These are phyloP conservation scores for Hoplodrina blanda DNA, from an alignment of 2,888 invertebrate species.

Conservation along the genomic window DNA sequence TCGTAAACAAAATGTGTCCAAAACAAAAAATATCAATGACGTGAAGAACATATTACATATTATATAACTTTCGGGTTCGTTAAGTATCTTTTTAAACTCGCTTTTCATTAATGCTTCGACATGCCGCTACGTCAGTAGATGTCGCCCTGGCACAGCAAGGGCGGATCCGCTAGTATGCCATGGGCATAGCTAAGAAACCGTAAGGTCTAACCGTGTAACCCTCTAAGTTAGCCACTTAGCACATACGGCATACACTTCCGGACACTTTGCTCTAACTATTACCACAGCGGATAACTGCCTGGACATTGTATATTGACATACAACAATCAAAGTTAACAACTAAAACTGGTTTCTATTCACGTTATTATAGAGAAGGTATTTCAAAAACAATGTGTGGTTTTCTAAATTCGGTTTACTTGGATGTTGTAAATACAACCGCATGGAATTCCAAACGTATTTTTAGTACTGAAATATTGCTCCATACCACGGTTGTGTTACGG, in stretches of 20 bases:
- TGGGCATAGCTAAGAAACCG: constrained; percentile 23
- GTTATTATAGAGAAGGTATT: background rate
- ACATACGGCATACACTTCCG: constrained; percentile 39
- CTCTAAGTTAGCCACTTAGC: constrained; percentile 41
- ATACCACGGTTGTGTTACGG: background rate
- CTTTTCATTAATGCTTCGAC: too few relatives aligned
- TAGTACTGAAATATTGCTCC: background rate
- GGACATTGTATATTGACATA: constrained; percentile 21
- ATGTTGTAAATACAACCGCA: constrained; percentile 4
- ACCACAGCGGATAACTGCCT: constrained; percentile 11
- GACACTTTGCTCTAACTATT: constrained; percentile 26
- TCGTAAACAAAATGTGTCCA: too few relatives aligned
- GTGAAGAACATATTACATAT: too few relatives aligned
- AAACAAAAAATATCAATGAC: too few relatives aligned
- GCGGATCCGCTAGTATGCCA: background rate
- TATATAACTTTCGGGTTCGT: too few relatives aligned
- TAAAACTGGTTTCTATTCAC: constrained; percentile 12
- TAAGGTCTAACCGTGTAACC: constrained; percentile 14
- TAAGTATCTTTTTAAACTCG: too few relatives aligned
- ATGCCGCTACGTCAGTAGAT: too few relatives aligned
- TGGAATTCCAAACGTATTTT: background rate
- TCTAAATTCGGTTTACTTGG: background rate
- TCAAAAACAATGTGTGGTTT: constrained; percentile 2
- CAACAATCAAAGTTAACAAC: constrained; percentile 14
- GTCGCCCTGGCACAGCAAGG: background rate